Base-by-base conservation (phyloP, 2,888 invertebrate genomes). In the Theretra japonica region DNA sequence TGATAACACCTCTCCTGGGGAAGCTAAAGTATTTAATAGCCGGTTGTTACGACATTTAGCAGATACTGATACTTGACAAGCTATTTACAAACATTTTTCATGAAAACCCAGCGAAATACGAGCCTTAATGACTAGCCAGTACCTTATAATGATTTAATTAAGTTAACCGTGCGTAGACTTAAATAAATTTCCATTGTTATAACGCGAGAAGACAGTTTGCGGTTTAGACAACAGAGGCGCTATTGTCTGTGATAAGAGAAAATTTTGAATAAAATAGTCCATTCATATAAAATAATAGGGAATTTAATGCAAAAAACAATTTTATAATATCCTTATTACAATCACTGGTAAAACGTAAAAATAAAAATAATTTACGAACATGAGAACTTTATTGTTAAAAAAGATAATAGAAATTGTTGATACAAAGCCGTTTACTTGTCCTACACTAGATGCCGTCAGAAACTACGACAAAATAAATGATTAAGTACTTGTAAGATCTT, bases 11-110 rank as follows among this genome's bases (percentile, higher is more conserved):
- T 28, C 19, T 28, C 59, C 19, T 30, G 59, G 59, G 59, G 8
- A 30, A 60, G 30, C 59, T 60, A n/a, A 60, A 60, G 59, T 30
- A 60, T 72, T 50, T 60, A 60, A 60, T 60, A 30, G 59, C 59
- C 1, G 59, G 59, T 60, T 28, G 59, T 60, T 60, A 60, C 17
- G 19, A 30, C 30, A 60, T 58, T 58, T 58, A 58, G 25, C 25
- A 58, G 58, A 25, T 58, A 58, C 58, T 17, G 58, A 58, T 25
- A 58, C 58, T 58, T 58, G 23, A 25, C 25, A 25, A 25, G 58
- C n/a, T n/a, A 28, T 23, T 25, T 60, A 25, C 4, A 30, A 59
- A 25, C 2, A 25, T 17, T 28, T 30, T 60, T 30, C 23, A 17
- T 15, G 25, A 17, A 17, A 28, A 59, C 28, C 7, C 4, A 59